Evolutionary conservation across 2,113 vertebrate genomes (phyloP), one percentile per base, ranked within the genome.

Genomic region (Dryoscopus gambensis): DNA sequence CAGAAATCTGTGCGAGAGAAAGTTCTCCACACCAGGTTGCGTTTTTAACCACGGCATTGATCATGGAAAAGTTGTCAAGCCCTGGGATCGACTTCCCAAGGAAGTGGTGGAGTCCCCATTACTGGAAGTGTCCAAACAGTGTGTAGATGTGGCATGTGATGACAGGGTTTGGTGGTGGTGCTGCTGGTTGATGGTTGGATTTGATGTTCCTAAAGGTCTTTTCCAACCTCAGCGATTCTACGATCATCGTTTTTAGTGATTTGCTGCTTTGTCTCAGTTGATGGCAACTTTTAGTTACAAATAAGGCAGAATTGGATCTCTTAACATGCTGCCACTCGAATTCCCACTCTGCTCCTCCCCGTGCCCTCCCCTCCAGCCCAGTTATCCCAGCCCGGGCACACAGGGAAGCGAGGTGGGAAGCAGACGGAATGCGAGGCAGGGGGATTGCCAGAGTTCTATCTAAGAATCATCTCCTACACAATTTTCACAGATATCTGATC

Each of bases 1-100:
- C 28, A 18, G 30, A 53, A 24, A 53, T 3, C 31, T 2, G 0
- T 0, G 5, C 3, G 2, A 22, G 30, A 57, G n/a, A 15, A 53
- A 37, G 20, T 27, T 62, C 33, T 74, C 74, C 49, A 52, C 8
- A 47, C 2, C 39, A 47, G 30, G 31, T 0, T 19, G 5, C 0
- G 0, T 13, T 78, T 46, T 33, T 39, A 30, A 88, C 20, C 21
- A 10, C 9, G 19, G 7, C 0, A 1, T 2, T 62, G 11, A 18
- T 52, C 1, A 27, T 16, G 40, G 55, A 35, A 35, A 76, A 39
- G 14, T 27, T n/a, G 9, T 9, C 17, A 18, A 46, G 13, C 5
- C 30, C 21, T 83, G 55, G 62, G 53, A 76, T 6, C 0, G 1
- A 30, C 17, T 83, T 25, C 9, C 17, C n/a, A 35, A 31, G 30